phyloP scores from a whole-genome alignment of 2,797 vertebrate genomes.

The Pseudopleuronectes americanus region DNA sequence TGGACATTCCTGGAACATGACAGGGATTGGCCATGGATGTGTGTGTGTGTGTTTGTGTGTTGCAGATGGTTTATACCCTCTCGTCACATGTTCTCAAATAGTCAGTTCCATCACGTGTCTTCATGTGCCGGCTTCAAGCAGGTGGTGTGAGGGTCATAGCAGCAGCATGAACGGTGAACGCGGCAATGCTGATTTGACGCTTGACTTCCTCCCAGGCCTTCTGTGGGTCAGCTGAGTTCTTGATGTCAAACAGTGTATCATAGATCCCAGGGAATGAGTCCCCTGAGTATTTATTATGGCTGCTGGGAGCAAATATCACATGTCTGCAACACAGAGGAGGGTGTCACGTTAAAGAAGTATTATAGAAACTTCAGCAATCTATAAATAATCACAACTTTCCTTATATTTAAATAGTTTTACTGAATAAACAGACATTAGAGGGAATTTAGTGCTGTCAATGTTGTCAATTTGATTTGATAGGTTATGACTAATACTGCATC shows the following conservation, averaged over 20 bases:
- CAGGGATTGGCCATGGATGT: background rate
- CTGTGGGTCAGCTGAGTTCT: conserved; percentile 79
- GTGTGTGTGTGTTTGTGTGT: background rate
- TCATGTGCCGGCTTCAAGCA: conserved; percentile 54
- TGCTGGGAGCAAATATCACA: conserved; percentile 93
- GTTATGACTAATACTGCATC: too few relatives aligned
- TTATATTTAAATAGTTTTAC: too few relatives aligned
- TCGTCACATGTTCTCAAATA: background rate
- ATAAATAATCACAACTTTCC: too few relatives aligned
- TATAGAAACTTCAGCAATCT: too few relatives aligned
- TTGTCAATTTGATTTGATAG: too few relatives aligned
- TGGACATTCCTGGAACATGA: background rate
- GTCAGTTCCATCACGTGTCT: background rate
- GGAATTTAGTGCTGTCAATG: too few relatives aligned
- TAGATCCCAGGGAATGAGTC: conserved; percentile 96
- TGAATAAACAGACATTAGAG: too few relatives aligned
- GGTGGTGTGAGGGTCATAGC: conserved; percentile 84
- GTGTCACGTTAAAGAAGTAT: background rate
- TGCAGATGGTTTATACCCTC: background rate
- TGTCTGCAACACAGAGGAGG: conserved; percentile 82
- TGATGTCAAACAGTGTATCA: conserved; percentile 92
- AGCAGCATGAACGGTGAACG: conserved; percentile 91
- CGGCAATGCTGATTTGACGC: conserved; percentile 91
- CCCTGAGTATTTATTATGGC: conserved; percentile 93
- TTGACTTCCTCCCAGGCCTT: conserved; percentile 91